A percentile compares a stretch with the other conserved stretches of the same genome.
phyloP scores from a whole-genome alignment of 2,888 invertebrate genomes.

The Lasioglossum zephyrum region DNA sequence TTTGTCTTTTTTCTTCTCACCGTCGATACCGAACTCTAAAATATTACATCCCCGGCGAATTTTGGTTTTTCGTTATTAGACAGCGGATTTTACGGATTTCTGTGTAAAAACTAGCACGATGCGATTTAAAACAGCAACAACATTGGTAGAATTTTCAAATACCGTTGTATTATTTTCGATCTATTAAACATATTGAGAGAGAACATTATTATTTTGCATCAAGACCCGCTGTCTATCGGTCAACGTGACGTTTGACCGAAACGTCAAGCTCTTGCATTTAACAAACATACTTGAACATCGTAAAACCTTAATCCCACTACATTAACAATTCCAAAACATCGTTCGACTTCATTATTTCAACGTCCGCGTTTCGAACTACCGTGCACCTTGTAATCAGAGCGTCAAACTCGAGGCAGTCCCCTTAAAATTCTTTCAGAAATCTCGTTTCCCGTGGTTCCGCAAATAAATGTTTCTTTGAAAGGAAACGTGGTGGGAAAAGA shows the following conservation, averaged over 20 bases:
- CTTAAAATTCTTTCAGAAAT: constrained; percentile 29
- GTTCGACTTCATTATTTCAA: background rate
- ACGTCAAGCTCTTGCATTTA: too few relatives aligned
- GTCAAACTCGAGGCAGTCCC: background rate
- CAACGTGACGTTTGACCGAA: background rate
- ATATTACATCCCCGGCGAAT: background rate
- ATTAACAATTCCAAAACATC: background rate
- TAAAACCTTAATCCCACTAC: background rate
- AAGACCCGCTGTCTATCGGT: too few relatives aligned
- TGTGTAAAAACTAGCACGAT: too few relatives aligned
- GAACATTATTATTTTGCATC: too few relatives aligned
- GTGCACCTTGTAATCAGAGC: background rate
- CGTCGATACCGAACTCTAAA: background rate
- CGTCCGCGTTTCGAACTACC: background rate
- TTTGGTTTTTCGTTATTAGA: background rate
- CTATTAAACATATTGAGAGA: too few relatives aligned
- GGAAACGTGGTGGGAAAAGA: constrained; percentile 16
- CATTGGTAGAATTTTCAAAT: too few relatives aligned
- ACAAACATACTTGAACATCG: background rate
- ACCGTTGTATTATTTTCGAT: too few relatives aligned
- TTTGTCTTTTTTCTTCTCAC: background rate
- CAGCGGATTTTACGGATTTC: too few relatives aligned
- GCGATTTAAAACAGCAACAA: too few relatives aligned
- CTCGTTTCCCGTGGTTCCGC: constrained; percentile 11
- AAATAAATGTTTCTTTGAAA: constrained; percentile 22